Conservation (phyloP, 1,140 invertebrate species). For the Paraescarpia echinospica region DNA sequence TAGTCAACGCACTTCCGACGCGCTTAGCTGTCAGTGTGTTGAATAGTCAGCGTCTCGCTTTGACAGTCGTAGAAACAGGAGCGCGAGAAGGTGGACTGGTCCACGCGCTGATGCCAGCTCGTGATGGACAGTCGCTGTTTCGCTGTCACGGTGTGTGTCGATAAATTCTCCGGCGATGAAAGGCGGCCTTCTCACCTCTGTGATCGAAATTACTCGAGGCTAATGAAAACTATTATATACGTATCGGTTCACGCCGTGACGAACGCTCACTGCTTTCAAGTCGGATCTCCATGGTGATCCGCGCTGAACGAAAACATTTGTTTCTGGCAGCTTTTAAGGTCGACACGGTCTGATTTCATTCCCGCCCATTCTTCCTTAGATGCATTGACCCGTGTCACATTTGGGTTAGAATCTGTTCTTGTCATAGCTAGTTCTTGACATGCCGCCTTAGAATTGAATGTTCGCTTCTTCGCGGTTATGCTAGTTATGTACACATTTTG, state of each 20-base stretch:
- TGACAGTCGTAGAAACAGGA: background rate
- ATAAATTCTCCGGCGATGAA: background rate
- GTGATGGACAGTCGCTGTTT: background rate
- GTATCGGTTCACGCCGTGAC: background rate
- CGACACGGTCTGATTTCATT: background rate
- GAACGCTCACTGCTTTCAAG: background rate
- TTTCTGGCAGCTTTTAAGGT: background rate
- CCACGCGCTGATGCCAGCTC: background rate
- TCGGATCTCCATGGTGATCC: background rate
- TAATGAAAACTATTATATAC: background rate
- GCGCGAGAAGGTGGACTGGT: background rate
- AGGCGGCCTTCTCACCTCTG: background rate
- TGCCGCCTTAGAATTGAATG: too few species aligned
- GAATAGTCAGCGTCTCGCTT: background rate
- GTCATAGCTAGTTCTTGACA: background rate
- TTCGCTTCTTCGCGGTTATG: too few species aligned
- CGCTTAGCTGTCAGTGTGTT: background rate
- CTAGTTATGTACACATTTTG: too few species aligned
- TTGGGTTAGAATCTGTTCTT: background rate
- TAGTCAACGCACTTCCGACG: background rate
- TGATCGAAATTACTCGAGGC: background rate
- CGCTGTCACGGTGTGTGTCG: background rate
- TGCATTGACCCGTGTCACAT: background rate
- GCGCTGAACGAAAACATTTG: background rate
- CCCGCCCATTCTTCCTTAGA: background rate